Percentiles rank a stretch among this genome's conserved stretches.
Conservation (phyloP, 2,797 vertebrate genomes). For the Mycteria americana region DNA sequence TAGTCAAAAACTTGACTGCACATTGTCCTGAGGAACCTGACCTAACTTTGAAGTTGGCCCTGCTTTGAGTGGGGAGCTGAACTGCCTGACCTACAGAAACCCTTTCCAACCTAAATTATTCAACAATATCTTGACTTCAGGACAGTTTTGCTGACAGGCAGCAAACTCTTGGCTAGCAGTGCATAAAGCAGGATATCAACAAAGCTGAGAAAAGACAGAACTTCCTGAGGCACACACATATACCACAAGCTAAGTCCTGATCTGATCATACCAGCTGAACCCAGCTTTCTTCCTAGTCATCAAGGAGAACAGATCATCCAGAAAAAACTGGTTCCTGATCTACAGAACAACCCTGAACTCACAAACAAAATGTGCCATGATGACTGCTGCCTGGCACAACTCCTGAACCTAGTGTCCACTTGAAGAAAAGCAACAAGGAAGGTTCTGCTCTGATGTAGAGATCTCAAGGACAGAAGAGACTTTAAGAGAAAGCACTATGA, state of each 20-base stretch:
- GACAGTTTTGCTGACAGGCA: not conserved
- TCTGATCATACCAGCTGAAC: not conserved
- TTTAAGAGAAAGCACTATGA: not conserved
- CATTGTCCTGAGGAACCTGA: not conserved
- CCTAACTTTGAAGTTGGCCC: not conserved
- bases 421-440: not conserved
- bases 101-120: not conserved
- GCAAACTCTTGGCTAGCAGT: not conserved
- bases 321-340: not conserved
- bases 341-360: not conserved
- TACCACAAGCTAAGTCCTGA: not conserved
- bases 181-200: rapidly evolving
- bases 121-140: not conserved
- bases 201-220: not conserved
- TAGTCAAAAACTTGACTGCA: not conserved
- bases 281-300: not conserved
- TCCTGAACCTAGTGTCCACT: not conserved
- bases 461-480: not conserved
- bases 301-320: not conserved
- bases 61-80: not conserved
- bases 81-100: not conserved
- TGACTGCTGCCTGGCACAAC: not conserved
- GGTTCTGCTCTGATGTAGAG: not conserved
- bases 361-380: not conserved
- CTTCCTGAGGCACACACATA: not conserved